Evolutionary conservation across 2,113 vertebrate genomes (phyloP).

Genomic region (Boulengerochromis microlepis): DNA sequence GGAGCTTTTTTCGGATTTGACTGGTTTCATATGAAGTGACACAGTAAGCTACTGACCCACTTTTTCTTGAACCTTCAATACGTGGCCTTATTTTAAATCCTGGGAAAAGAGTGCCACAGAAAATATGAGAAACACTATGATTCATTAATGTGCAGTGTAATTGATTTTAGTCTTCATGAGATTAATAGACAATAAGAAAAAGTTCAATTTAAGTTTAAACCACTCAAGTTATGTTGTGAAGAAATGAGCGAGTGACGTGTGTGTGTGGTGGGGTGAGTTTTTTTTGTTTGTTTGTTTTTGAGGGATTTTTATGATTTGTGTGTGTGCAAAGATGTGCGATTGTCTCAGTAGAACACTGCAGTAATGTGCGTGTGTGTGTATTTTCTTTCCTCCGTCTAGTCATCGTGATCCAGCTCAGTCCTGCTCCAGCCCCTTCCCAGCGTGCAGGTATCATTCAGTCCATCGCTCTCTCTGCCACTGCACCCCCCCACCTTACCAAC

Average conservation of each 20-base stretch:
- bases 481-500: background rate
- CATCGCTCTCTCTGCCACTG: conserved; percentile 69
- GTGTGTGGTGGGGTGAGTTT: background rate
- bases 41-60: background rate
- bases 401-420: conserved; percentile 98
- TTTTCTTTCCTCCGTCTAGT: conserved; percentile 84
- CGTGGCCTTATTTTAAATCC: background rate
- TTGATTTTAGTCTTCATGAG: background rate
- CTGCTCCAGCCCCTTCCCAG: conserved; percentile 95
- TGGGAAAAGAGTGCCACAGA: background rate
- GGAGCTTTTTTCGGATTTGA: background rate
- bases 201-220: background rate
- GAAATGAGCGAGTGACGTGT: background rate
- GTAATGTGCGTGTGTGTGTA: conserved; percentile 70
- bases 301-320: background rate
- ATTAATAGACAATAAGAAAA: background rate
- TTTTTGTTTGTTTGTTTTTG: background rate
- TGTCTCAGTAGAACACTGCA: conserved; percentile 32
- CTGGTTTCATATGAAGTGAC: background rate
- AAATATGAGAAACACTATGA: background rate
- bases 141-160: background rate
- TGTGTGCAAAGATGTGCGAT: background rate
- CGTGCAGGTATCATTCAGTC: conserved; percentile 88
- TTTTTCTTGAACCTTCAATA: background rate
- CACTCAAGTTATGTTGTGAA: background rate